Percentiles rank a stretch among this genome's conserved stretches.
Evolutionary conservation across 2,888 invertebrate species (phyloP).

Genomic region (Coenonympha glycerion): DNA sequence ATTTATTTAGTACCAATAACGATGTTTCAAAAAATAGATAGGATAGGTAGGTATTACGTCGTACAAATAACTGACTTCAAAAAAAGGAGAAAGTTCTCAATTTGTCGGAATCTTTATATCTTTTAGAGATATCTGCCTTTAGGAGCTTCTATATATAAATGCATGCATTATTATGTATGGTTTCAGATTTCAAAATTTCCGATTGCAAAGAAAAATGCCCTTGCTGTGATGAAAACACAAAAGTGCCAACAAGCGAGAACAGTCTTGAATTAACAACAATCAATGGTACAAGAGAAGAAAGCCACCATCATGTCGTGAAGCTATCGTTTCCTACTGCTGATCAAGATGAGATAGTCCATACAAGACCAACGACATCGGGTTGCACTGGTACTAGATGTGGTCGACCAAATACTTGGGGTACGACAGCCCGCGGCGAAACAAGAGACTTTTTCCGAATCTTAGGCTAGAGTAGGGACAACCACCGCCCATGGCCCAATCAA

Average conservation of each 20-base stretch:
- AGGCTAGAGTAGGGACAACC: not conserved
- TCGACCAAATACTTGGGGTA: conserved; percentile 40
- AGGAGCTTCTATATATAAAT: no score
- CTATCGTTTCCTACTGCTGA: not conserved
- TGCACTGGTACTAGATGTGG: conserved; percentile 22
- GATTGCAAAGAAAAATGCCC: conserved; percentile 10
- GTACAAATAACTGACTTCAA: no score
- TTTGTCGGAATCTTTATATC: no score
- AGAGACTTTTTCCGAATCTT: conserved; percentile 42
- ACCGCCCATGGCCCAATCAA: no score
- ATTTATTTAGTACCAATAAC: no score
- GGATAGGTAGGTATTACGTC: no score
- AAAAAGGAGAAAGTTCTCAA: no score
- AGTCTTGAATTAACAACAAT: not conserved
- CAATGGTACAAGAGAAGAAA: not conserved
- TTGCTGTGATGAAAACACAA: conserved; percentile 2
- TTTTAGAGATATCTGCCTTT: no score
- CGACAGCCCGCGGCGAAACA: conserved; percentile 44
- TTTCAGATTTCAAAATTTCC: conserved; percentile 13
- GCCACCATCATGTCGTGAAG: not conserved
- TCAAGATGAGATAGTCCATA: not conserved
- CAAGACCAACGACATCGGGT: not conserved
- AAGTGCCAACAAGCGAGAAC: not conserved
- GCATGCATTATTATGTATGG: no score
- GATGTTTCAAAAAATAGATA: no score